A percentile compares a stretch with the other conserved stretches of the same genome.
Conservation (phyloP, 2,113 vertebrate species). For the Gnathonemus longibarbis region DNA sequence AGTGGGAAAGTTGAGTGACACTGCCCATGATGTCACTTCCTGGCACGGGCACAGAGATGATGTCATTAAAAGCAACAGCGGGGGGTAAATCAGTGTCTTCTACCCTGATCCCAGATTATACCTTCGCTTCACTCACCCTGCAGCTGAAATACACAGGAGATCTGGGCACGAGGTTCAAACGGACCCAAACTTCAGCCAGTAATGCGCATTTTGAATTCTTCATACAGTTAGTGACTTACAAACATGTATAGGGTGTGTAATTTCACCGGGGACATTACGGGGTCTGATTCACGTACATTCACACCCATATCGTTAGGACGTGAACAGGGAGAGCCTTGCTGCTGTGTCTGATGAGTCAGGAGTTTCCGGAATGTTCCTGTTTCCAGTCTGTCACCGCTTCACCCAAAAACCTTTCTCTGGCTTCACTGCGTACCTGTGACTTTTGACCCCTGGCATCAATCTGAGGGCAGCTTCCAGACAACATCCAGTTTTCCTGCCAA, state of each 20-base stretch:
- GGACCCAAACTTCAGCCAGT: background rate
- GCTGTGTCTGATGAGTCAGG: background rate
- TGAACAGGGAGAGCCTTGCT: background rate
- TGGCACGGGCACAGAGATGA: conserved; percentile 31
- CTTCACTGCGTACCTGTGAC: conserved; percentile 11
- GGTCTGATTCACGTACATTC: background rate
- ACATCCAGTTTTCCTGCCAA: conserved; percentile 26
- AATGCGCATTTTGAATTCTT: background rate
- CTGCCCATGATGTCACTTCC: conserved; percentile 52
- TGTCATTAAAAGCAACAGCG: conserved; percentile 9
- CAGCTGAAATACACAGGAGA: background rate
- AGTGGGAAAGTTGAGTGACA: background rate
- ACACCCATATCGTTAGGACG: background rate
- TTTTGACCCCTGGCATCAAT: conserved; percentile 28
- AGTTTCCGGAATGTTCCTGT: background rate
- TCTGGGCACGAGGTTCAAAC: background rate
- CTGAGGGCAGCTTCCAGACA: conserved; percentile 10
- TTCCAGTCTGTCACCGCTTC: background rate
- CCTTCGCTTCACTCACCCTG: background rate
- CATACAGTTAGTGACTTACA: background rate
- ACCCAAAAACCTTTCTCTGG: background rate
- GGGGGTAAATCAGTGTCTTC: background rate
- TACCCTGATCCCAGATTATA: background rate
- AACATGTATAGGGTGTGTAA: background rate
- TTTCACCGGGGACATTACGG: background rate